A percentile compares a stretch with the other conserved stretches of the same genome.
Evolutionary conservation across 2,797 vertebrate genomes (phyloP).

Genomic region (Centroberyx gerrardi): DNA sequence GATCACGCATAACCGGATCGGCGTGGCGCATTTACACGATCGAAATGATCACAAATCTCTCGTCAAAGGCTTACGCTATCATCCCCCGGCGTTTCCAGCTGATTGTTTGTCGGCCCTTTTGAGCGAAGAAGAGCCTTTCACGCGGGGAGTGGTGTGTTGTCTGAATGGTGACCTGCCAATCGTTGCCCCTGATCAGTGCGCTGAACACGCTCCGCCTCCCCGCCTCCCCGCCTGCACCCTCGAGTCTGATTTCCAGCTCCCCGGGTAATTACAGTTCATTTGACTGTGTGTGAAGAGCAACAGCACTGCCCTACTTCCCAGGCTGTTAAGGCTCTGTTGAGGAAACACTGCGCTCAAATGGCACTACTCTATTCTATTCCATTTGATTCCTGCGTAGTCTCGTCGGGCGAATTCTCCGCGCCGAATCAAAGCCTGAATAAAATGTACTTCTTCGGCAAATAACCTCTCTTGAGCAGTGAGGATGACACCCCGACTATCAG

Average conservation of each 20-base stretch:
- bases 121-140: slow-evolving; percentile 46
- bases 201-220: slow-evolving; percentile 81
- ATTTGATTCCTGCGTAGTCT: slow-evolving; percentile 17
- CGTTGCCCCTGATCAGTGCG: slow-evolving; percentile 85
- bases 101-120: slow-evolving; percentile 49
- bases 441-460: slow-evolving; percentile 51
- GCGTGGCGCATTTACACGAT: slow-evolving; percentile 13
- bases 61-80: slow-evolving; percentile 31
- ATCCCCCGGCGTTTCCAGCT: slow-evolving; percentile 53
- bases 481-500: slow-evolving; percentile 55
- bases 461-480: slow-evolving; percentile 45
- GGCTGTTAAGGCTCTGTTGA: slow-evolving; percentile 46
- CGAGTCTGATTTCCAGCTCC: slow-evolving; percentile 84
- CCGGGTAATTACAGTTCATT: slow-evolving; percentile 87
- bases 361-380: slow-evolving; percentile 31
- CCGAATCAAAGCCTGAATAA: slow-evolving; percentile 36
- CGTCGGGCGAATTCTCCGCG: slow-evolving; percentile 27
- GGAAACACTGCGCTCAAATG: slow-evolving; percentile 49
- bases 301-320: slow-evolving; percentile 76
- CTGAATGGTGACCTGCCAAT: slow-evolving; percentile 87
- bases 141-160: slow-evolving; percentile 67
- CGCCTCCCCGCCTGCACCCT: slow-evolving; percentile 68
- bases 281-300: slow-evolving; percentile 72
- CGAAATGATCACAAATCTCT: slow-evolving; percentile 45
- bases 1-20: slow-evolving; percentile 35